Base-by-base conservation (phyloP, 2,888 invertebrate genomes). In the Taphrorychus bicolor region DNA sequence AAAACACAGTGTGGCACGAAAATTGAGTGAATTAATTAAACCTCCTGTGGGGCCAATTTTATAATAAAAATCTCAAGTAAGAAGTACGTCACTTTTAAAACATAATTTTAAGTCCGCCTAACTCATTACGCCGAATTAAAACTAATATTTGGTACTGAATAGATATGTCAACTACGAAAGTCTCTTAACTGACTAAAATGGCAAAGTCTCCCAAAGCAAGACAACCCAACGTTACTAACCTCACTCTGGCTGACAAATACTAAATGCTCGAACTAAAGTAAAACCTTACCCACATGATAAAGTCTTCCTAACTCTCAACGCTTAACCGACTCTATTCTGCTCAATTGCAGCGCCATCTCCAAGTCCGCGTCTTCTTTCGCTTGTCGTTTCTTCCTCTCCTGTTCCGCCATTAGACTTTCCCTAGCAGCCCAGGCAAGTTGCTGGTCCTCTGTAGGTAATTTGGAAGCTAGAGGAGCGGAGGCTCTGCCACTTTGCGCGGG, bases 341-440 rank as follows among this genome's bases (percentile, higher is more conserved):
- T 91, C 66, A 92, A 84, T 68, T 89, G 89, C 57, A 92, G 83
- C 0, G 91, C 92, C 40, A 89, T 84, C 76, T 90, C 89, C 59
- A 92, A 82, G 75, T 92, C 92, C n/a, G 87, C 88, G 71, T 91
- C 88, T 77, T 92, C 92, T 70, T 84, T 87, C 49, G 62, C 59
- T 59, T 86, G 82, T 71, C 87, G 82, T 58, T 83, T 85, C 32
- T 60, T 54, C 14, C 88, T 84, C 73, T 88, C 87, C 68, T 86
- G 87, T 78, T 91, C 88, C 41, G 88, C 81, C 23, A 85, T 83
- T 64, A 87, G 80, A 73, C 91, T 91, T 78, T 91, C 90, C 22
- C 86, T 84, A 11, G 89, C 89, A 2, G 91, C 92, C 91, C 91
- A 91, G 16, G 88, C 89, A 78, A 90, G 81, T 81, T 91, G 91